Base-by-base conservation (phyloP, 2,888 invertebrate species). In the Phalera bucephala region DNA sequence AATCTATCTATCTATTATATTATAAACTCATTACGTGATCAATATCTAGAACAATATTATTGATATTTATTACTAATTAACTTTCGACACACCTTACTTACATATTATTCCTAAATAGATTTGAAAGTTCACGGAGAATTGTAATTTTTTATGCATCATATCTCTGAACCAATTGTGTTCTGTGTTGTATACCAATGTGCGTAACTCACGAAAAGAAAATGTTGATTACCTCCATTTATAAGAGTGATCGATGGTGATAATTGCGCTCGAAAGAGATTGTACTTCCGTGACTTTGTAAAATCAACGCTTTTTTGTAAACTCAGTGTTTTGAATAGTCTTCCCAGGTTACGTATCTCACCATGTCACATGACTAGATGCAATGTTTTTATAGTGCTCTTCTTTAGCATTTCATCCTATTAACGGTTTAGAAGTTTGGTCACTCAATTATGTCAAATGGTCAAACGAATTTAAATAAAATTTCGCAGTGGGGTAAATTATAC, bases 161-260 rank as follows among this genome's bases (percentile, higher is more conserved):
- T n/a, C n/a, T n/a, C 12, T 28, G 33, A 20, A 25, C 29, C 12
- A 37, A 17, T 11, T 31, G 33, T 21, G 21, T n/a, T n/a, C n/a
- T n/a, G n/a, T n/a, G n/a, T n/a, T n/a, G n/a, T n/a, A n/a, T 17
- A 17, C 17, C 5, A 17, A 40, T 42, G 38, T 19, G 9, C 14
- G 30, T 10, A 22, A 47, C 37, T 58, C 59, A 54, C 49, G 52
- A 45, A 41, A 48, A 43, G 32, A 51, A 51, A 46, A 53, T 58
- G 52, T 64, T 54, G 60, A 58, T 64, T 45, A 56, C 67, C 63
- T 68, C 45, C 50, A 56, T 57, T 50, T 40, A 46, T 42, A 33
- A 51, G 45, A 50, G 30, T 39, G 40, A 52, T 59, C 44, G 47
- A 45, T 38, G 52, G 45, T 39, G 28, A 35, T 31, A 29, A 35